phyloP scores from a whole-genome alignment of 2,888 invertebrate genomes.

The Barypeithes pellucidus region DNA sequence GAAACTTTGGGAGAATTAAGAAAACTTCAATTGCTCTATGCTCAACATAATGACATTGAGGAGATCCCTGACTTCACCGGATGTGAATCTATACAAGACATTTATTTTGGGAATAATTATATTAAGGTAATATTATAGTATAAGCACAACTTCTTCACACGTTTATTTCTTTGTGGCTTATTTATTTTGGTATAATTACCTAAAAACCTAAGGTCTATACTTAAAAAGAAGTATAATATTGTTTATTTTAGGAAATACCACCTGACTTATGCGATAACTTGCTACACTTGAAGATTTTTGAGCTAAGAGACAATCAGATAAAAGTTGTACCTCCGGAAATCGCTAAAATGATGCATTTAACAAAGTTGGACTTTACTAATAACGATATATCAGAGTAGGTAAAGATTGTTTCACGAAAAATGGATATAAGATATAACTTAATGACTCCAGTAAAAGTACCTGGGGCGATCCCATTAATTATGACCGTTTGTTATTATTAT shows the following conservation, averaged over 20 bases:
- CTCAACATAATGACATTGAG: constrained; percentile 87
- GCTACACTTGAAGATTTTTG: constrained; percentile 82
- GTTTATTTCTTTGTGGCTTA: no score
- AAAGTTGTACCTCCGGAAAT: constrained; percentile 85
- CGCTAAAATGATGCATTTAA: constrained; percentile 81
- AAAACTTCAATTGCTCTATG: constrained; percentile 83
- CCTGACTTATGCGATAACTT: constrained; percentile 81
- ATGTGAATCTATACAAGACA: constrained; percentile 83
- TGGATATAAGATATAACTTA: no score
- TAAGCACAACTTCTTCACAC: no score
- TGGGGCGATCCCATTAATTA: no score
- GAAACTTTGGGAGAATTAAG: constrained; percentile 80
- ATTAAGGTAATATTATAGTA: constrained; percentile 75
- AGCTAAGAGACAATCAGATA: constrained; percentile 88
- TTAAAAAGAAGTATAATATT: neutral
- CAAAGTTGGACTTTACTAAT: constrained; percentile 88
- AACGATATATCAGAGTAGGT: constrained; percentile 75
- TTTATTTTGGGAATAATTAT: constrained; percentile 88
- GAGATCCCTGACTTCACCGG: constrained; percentile 84
- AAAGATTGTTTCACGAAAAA: no score
- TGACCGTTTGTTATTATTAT: no score
- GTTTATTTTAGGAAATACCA: constrained; percentile 78
- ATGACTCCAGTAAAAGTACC: no score
- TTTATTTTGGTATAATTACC: no score
- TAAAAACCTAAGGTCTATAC: no score